Base-by-base conservation (phyloP, 2,113 vertebrate genomes). In the Glareola pratincola region DNA sequence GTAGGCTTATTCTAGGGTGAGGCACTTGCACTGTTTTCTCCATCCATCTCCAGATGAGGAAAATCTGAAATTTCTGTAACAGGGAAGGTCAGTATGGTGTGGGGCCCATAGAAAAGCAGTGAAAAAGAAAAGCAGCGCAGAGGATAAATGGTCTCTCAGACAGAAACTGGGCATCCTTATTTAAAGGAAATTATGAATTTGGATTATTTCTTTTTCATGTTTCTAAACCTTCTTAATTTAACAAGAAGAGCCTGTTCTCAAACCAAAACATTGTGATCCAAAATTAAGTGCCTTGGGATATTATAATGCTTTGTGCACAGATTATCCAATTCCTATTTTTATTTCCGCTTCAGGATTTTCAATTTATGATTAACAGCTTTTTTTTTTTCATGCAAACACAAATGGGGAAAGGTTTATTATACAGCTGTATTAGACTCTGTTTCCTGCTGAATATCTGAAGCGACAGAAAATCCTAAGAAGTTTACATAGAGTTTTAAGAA, bases 71-170 rank as follows among this genome's bases (percentile, higher is more conserved):
- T 32, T 71, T 54, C 19, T 66, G 66, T 16, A 36, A 14, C 4
- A 8, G 56, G 23, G 36, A 48, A 39, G n/a, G n/a, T n/a, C 4
- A 1, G 13, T 5, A 12, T 14, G 36, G 29, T 1, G 0, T 43
- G 51, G 85, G 63, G 37, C 66, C 59, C 12, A 0, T 2, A 32
- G 86, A 30, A 63, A 4, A 87, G 71, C 71, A 36, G 27, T 13
- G 4, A n/a, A n/a, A 53, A 53, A 53, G 27, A 27, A 57, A 57
- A 59, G 72, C 51, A 50, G 72, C 51, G 12, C 37, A 41, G 82
- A 64, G 72, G 60, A 8, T 27, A 18, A 71, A 21, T 3, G 12
- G 21, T 4, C 19, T 63, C 47, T 68, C 37, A 11, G 57, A 23
- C 59, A 68, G 77, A 56, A 54, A 67, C 24, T 8, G 50, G 62